Evolutionary conservation across 2,113 vertebrate genomes (phyloP), one percentile per base, ranked within the genome.

Genomic region (Phyllostomus hastatus): DNA sequence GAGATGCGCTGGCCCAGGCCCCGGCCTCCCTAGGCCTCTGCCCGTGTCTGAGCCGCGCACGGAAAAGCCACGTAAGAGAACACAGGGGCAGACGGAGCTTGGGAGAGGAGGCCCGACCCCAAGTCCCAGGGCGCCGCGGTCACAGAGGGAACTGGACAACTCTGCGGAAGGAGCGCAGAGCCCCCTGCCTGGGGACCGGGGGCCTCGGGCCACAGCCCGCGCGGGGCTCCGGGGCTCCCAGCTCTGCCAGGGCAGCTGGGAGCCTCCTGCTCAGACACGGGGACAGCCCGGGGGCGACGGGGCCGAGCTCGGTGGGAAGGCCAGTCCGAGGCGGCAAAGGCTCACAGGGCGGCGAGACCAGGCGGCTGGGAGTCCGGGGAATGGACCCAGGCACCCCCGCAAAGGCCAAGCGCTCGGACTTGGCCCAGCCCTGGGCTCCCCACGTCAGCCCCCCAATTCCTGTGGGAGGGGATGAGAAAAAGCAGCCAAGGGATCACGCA

Each of bases 61-160:
- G 69, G 80, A 90, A 85, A 78, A 54, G 67, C 80, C 69, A 10
- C 0, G 1, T 3, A 1, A 50, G 83, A 75, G 17, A 88, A 15
- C 5, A 14, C 0, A 0, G 3, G 41, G n/a, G 5, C 67, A 24
- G 0, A 0, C 22, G 24, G 50, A 79, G 12, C 81, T 17, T 14
- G 17, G 0, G 0, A 54, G 57, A 15, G 1, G 0, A 72, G 67
- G 35, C 67, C 28, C 16, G 22, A 72, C 41, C 10, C 26, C 31
- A 67, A 64, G 33, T 24, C 19, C 80, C 69, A 6, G 5, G 12
- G 22, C 26, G 72, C 17, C 38, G 48, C 28, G 12, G 33, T 43
- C 10, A 28, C 7, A 7, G 59, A 28, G 76, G 50, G 64, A 73
- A 19, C 67, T 33, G 48, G 41, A 38, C 54, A 66, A 33, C 28